These are phyloP conservation scores for Enteromius thamalakanensis DNA, from an alignment of 2,797 vertebrate genomes.

Conservation along the genomic window DNA sequence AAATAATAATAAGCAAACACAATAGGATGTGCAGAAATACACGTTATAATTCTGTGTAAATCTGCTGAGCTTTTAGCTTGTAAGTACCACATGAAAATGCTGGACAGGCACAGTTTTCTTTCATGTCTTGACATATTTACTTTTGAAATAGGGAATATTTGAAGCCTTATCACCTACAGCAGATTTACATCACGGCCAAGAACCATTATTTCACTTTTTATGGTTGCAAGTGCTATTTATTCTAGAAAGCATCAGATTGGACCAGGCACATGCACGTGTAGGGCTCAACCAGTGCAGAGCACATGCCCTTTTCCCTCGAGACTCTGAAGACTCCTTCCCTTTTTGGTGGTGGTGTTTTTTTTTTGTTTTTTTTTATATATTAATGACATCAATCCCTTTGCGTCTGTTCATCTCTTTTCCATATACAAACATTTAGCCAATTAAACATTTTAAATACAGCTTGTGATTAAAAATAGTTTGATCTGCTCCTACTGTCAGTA, in stretches of 20 bases:
- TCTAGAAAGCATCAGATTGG: background rate
- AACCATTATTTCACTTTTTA: background rate
- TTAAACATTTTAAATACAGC: too few relatives aligned
- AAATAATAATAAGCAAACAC: background rate
- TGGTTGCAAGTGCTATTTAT: background rate
- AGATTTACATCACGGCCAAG: background rate
- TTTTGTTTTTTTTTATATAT: too few relatives aligned
- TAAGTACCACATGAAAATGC: background rate
- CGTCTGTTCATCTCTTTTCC: too few relatives aligned
- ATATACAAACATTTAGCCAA: too few relatives aligned
- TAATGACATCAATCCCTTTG: too few relatives aligned
- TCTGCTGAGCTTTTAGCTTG: conserved; percentile 7
- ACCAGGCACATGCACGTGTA: too few relatives aligned
- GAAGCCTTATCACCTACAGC: background rate
- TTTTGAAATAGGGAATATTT: conserved; percentile 4
- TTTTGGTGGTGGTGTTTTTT: too few relatives aligned
- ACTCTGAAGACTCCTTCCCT: too few relatives aligned
- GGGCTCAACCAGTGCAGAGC: too few relatives aligned
- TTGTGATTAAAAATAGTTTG: too few relatives aligned
- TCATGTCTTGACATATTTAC: background rate
- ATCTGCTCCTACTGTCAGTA: too few relatives aligned
- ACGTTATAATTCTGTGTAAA: background rate
- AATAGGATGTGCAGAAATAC: background rate
- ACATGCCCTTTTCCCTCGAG: too few relatives aligned
- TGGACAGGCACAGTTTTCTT: conserved; percentile 1